Evolutionary conservation across 2,888 invertebrate genomes (phyloP).

Genomic region (Sclerodermus sp.): DNA sequence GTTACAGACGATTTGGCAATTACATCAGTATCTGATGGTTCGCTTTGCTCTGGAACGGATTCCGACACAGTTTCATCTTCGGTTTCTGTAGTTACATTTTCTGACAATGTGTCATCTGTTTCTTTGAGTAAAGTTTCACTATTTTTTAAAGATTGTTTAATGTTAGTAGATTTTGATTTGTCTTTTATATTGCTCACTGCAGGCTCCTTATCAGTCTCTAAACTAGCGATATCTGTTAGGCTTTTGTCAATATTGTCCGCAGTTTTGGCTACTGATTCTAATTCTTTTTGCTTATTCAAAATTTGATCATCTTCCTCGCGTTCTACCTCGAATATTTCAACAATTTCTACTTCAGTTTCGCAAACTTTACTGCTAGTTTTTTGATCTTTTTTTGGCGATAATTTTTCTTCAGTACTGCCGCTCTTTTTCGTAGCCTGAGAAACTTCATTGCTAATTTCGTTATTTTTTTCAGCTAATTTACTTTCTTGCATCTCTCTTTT

Average conservation of each 20-base stretch:
- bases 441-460: not conserved
- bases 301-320: conserved; percentile 29
- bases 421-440: conserved; percentile 1
- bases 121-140: conserved; percentile 20
- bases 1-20: not conserved
- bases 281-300: conserved; percentile 5
- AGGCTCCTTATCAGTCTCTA: too few relatives aligned
- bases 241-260: conserved; percentile 5
- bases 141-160: conserved; percentile 12
- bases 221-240: conserved; percentile 3
- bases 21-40: conserved; percentile 33
- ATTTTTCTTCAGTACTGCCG: too few relatives aligned
- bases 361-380: conserved; percentile 9
- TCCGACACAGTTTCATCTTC: conserved; percentile 43
- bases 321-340: conserved; percentile 49
- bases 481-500: not conserved
- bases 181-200: conserved; percentile 15
- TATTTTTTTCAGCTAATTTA: not conserved
- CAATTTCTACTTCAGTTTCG: conserved; percentile 43
- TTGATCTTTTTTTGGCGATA: not conserved
- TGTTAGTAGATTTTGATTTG: conserved; percentile 17
- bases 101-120: conserved; percentile 24
- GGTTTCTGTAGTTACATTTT: conserved; percentile 31
- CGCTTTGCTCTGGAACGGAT: conserved; percentile 34
- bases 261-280: conserved; percentile 7